Evolutionary conservation across 2,888 invertebrate genomes (phyloP).

Genomic region (Steinernema scapterisci): DNA sequence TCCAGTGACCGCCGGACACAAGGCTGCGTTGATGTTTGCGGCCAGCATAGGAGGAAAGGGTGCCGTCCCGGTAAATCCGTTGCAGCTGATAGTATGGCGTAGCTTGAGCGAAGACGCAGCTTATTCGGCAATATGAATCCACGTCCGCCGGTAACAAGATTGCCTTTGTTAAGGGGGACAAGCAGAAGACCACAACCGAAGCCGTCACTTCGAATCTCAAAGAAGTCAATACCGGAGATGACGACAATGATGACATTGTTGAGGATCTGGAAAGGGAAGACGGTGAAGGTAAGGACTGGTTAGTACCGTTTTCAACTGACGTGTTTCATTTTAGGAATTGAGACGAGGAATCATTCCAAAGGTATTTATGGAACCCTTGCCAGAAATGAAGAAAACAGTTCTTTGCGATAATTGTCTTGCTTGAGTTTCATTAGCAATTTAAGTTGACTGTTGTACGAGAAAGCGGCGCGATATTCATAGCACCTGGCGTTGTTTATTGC

Average conservation of each 20-base stretch:
- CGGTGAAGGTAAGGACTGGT: conserved; percentile 33
- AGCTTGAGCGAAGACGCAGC: conserved; percentile 81
- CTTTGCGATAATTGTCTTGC: not conserved
- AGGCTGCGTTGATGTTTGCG: conserved; percentile 95
- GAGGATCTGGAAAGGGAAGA: conserved; percentile 66
- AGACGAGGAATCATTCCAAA: conserved; percentile 83
- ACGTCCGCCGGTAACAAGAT: conserved; percentile 43
- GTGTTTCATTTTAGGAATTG: conserved; percentile 71
- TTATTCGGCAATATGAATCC: conserved; percentile 54
- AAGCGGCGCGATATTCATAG: no score
- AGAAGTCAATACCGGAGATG: conserved; percentile 69
- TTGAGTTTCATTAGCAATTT: not conserved
- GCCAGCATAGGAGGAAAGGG: conserved; percentile 69
- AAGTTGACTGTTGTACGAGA: not conserved
- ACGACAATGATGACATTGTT: conserved; percentile 61
- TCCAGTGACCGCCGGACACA: no score
- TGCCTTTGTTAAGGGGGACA: conserved; percentile 76
- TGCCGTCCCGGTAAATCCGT: conserved; percentile 75
- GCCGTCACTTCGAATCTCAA: conserved; percentile 68
- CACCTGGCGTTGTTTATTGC: no score
- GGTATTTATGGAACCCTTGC: conserved; percentile 81
- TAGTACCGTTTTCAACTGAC: not conserved
- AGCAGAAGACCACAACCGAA: conserved; percentile 57
- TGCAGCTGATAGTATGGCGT: conserved; percentile 84
- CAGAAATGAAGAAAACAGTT: conserved; percentile 47